Evolutionary conservation across 2,888 invertebrate species (phyloP), one percentile per base, ranked within the genome.

Genomic region (Lepidocyrtoides sp.): DNA sequence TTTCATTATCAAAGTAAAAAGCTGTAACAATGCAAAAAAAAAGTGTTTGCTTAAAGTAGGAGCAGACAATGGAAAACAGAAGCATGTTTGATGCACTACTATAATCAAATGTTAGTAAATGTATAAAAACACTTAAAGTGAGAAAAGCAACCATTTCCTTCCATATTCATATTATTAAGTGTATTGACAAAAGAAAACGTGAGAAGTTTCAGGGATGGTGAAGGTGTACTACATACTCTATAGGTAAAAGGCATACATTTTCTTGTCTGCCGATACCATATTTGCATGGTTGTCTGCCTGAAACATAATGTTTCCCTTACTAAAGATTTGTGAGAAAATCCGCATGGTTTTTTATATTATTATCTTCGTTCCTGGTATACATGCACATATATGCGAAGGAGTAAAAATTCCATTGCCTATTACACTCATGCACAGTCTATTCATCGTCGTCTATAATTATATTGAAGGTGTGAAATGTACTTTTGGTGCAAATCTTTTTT

Each of bases 211-310:
- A 36, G 54, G 75, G 75, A 57, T 51, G 60, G 66, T 32, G 72
- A 32, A 60, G 44, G 87, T 87, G 87, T 77, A 48, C 87, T 87
- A 77, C 63, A 87, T 87, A n/a, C n/a, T n/a, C n/a, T 86, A 44
- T 0, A 7, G 44, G 3, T 66, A 77, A 79, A 51, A 51, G 14
- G 14, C 26, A 41, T 17, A 72, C 14, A 17, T 36, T 72, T 41
- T 72, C 29, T 51, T 48, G 66, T 4, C 57, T 57, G 41, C 57
- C 14, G 20, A 20, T n/a, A n/a, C n/a, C n/a, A n/a, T n/a, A n/a
- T n/a, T n/a, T n/a, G n/a, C n/a, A n/a, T n/a, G 57, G 4, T 23
- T 17, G 17, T 57, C 20, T 3, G 12, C 3, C 54, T 54, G 54
- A 10, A n/a, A 54, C 54, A 14, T 2, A 54, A 20, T 57, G 20